Percentiles rank a stretch among this genome's conserved stretches.
Conservation (phyloP, 2,113 vertebrate genomes). For the Anolis sagrei region DNA sequence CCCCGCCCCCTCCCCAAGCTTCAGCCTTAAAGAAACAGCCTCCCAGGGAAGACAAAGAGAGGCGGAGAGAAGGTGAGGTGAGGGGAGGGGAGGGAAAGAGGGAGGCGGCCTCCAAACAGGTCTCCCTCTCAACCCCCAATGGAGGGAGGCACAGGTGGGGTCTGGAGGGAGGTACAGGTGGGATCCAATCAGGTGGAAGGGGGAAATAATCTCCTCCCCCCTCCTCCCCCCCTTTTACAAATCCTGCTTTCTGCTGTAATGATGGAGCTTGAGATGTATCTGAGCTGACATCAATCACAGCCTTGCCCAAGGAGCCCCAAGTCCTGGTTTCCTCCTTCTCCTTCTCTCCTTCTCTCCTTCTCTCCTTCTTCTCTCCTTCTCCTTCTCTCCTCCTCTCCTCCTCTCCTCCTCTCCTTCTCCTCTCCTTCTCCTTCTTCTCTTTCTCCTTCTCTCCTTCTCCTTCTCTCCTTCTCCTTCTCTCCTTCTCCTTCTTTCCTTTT, state of each 20-base stretch:
- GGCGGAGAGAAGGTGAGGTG: not conserved
- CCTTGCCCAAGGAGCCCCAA: not conserved
- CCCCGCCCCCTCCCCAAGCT: not conserved
- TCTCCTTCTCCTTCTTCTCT: too few species aligned
- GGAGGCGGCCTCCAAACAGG: not conserved
- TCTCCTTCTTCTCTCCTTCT: too few species aligned
- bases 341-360: too few species aligned
- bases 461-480: too few species aligned
- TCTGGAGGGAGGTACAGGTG: constrained; percentile 29
- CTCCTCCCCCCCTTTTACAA: too few species aligned
- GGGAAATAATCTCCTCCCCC: not conserved
- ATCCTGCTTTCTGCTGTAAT: not conserved
- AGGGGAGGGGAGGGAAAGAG: too few species aligned
- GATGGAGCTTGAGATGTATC: not conserved
- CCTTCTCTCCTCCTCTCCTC: too few species aligned
- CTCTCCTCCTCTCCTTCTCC: too few species aligned
- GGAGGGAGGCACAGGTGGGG: too few species aligned
- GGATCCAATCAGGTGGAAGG: constrained; percentile 8
- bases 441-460: too few species aligned
- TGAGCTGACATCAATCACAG: not conserved
- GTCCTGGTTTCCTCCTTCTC: not conserved
- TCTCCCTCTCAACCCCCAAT: not conserved
- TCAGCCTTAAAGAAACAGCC: not conserved
- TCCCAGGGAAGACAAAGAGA: too few species aligned
- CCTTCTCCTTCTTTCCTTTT: too few species aligned